Base-by-base conservation (phyloP, 1,140 invertebrate species). In the Halesus radiatus region DNA sequence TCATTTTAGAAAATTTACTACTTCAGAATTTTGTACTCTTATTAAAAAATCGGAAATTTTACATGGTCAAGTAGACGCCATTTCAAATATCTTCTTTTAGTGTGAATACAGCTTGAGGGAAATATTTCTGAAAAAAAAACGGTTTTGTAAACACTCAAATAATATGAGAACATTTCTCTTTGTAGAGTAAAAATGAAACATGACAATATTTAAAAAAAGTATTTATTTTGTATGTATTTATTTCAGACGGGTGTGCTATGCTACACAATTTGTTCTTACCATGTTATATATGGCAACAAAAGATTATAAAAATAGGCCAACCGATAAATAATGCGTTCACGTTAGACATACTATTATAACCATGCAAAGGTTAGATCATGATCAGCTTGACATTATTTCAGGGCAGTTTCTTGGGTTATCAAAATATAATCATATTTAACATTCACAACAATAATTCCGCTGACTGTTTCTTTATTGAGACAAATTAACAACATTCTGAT, bases 261-360 rank as follows among this genome's bases (percentile, higher is more conserved):
- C 68, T 75, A 79, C 70, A 74, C 70, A 75, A 64, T 60, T 45
- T 79, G 70, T 72, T 20, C 70, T 64, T 74, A 74, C 79, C 79
- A 76, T 68, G n/a, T 80, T 80, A 80, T 80, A 80, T 80, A 80
- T 80, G 79, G 79, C 79, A 80, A 80, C 79, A 80, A 26, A 80
- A 80, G 18, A 72, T 75, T 80, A 80, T 79, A 75, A 75, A 56
- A 80, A 75, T 72, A 72, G 68, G 45, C 68, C 72, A 75, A 75
- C 52, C 32, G 66, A 66, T 64, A 52, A 50, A 15, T 18, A 18
- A 64, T 52, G 50, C 29, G 29, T 66, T 37, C 53, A 29, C 37
- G 62, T 64, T 64, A 77, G 58, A 64, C 58, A 45, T 45, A 45
- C 10, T 45, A 45, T 22, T 22, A 60, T 77, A 68, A 18, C 62